These are phyloP conservation scores for Odontesthes bonariensis DNA, from an alignment of 2,113 vertebrate species.

Conservation along the genomic window DNA sequence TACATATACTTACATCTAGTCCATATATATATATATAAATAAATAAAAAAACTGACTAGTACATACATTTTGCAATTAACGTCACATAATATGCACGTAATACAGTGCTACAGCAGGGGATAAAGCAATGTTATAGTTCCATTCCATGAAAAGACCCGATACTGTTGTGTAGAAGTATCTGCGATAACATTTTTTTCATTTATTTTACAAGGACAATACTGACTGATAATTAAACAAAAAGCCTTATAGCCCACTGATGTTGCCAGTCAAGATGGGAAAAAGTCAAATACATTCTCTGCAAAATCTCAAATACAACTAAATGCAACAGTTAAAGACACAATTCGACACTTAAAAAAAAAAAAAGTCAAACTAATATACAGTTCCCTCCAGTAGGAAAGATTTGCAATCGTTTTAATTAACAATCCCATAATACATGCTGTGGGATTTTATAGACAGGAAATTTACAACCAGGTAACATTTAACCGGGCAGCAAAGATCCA, in stretches of 20 bases:
- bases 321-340: background rate
- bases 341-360: background rate
- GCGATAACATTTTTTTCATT: background rate
- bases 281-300: background rate
- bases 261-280: background rate
- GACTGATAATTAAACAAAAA: background rate
- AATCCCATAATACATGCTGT: background rate
- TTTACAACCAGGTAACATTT: background rate
- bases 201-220: background rate
- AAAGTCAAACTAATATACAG: too few relatives aligned
- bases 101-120: background rate
- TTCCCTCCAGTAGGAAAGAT: too few relatives aligned
- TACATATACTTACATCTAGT: background rate
- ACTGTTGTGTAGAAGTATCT: background rate
- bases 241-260: background rate
- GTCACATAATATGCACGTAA: background rate
- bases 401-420: background rate
- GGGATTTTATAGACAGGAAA: slow-evolving; percentile 4
- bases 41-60: background rate
- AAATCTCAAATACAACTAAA: background rate
- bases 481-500: background rate
- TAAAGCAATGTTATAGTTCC: too few relatives aligned
- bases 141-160: background rate
- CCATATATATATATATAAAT: background rate
- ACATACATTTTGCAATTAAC: background rate